Conservation (phyloP, 1,140 invertebrate genomes). For the Drosophila pseudoananassae region DNA sequence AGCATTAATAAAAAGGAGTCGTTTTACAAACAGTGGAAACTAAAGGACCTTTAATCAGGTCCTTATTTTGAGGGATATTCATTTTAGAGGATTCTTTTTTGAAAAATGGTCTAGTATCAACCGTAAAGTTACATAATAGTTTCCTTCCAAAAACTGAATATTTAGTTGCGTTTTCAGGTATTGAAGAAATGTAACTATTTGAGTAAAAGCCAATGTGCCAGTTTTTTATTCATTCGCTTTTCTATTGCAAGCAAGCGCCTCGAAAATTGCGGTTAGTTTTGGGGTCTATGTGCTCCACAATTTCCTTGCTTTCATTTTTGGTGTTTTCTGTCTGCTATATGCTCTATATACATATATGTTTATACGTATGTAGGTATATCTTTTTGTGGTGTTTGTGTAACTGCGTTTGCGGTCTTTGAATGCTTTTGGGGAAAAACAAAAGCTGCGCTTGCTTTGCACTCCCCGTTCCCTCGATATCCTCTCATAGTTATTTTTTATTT, state of each 20-base stretch:
- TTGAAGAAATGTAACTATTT: neutral
- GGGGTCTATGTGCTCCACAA: constrained; percentile 9
- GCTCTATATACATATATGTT: constrained; percentile 12
- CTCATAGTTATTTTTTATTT: constrained; percentile 12
- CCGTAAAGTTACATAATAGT: neutral
- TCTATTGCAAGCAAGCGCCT: constrained; percentile 70
- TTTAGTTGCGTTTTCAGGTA: constrained; percentile 3
- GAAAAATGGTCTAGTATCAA: no score
- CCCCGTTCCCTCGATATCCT: constrained; percentile 12
- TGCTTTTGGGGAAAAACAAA: constrained; percentile 70
- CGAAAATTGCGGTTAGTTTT: constrained; percentile 78
- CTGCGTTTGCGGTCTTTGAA: constrained; percentile 61
- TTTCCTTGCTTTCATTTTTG: constrained; percentile 17
- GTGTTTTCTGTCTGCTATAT: constrained; percentile 35
- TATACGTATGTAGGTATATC: constrained; percentile 16
- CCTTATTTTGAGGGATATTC: neutral
- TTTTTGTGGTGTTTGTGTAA: constrained; percentile 59
- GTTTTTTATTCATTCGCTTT: constrained; percentile 26
- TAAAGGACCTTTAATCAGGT: neutral
- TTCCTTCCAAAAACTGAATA: neutral
- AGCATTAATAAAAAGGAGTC: constrained; percentile 69
- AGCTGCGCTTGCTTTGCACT: constrained; percentile 52
- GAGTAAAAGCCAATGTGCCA: neutral
- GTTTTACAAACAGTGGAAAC: constrained; percentile 25
- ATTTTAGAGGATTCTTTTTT: constrained; percentile 14